Evolutionary conservation across 1,140 invertebrate genomes (phyloP), one percentile per base, ranked within the genome.

Genomic region (Achatina immaculata): DNA sequence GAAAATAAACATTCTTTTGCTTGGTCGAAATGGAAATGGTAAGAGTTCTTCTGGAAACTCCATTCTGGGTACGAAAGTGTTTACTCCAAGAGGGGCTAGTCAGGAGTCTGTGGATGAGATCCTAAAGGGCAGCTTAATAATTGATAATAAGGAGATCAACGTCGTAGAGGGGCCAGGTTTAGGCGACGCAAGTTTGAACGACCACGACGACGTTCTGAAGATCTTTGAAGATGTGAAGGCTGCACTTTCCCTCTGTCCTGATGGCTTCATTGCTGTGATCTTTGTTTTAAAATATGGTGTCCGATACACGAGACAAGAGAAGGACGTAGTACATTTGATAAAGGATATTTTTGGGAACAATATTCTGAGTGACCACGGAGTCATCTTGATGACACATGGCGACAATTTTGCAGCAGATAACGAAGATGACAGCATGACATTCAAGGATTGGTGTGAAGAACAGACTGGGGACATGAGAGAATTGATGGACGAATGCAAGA

Each of bases 331-430:
- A 21, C 1, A 7, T 6, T 1, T 42, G 24, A 55, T 75, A 3
- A 75, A 58, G 38, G 19, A 3, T n/a, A 51, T 58, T 28, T 75
- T 75, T 51, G 72, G 72, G 24, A 1, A 51, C 31, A 36, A 51
- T 34, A 45, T 75, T 4, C n/a, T 75, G 3, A 28, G 38, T 9
- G 45, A 75, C 11, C 34, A 40, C 28, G 43, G 72, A 9, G 24
- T 75, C 42, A 55, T 75, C 38, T 2, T 55, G 24, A 75, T 75
- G 72, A 55, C 72, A 2, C 55, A 38, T 75, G 72, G 72, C 1
- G 72, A 75, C 40, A 48, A 2, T 58, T 75, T 75, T 58, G 9
- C 2, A 14, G 2, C 21, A 4, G 48, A 51, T n/a, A 55, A 1
- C 1, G 72, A 9, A 6, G 72, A 42, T 1, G 24, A 31, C 1